A percentile compares a stretch with the other conserved stretches of the same genome.
Evolutionary conservation across 2,888 invertebrate genomes (phyloP).

Genomic region (Bellardia bayeri): DNA sequence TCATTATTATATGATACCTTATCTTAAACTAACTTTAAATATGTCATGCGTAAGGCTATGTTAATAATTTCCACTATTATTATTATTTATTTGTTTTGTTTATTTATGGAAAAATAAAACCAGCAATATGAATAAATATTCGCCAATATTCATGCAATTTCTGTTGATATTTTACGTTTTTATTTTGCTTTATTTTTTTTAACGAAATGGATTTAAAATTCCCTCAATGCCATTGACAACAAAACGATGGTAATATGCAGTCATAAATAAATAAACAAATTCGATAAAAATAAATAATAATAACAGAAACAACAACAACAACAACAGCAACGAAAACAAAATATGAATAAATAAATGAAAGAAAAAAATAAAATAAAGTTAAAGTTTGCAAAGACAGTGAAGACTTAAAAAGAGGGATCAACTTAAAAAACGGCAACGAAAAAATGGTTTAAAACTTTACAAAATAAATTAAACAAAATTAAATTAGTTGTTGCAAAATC

Average conservation of each 20-base stretch:
- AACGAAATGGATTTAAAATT: constrained; percentile 9
- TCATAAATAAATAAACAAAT: constrained; percentile 60
- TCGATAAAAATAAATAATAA: constrained; percentile 33
- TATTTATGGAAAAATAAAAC: not conserved
- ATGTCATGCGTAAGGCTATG: not conserved
- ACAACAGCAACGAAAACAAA: not conserved
- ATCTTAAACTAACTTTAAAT: not conserved
- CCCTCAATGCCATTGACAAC: constrained; percentile 61
- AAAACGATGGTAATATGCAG: constrained; percentile 40
- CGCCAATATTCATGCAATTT: constrained; percentile 13
- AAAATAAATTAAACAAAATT: too few relatives aligned
- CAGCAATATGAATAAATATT: not conserved
- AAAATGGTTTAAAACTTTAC: too few relatives aligned
- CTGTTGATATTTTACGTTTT: constrained; percentile 21
- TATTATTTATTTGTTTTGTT: constrained; percentile 9
- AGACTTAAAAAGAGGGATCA: not conserved
- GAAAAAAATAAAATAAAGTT: constrained; percentile 7
- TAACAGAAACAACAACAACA: too few relatives aligned
- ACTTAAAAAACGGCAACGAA: too few relatives aligned
- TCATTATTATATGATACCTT: not conserved
- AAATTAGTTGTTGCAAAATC: too few relatives aligned
- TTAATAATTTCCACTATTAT: constrained; percentile 2
- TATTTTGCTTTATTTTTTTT: constrained; percentile 6
- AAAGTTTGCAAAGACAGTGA: not conserved
- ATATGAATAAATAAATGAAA: constrained; percentile 14